Conservation (phyloP, 2,113 vertebrate genomes). For the Dicentrarchus labrax region DNA sequence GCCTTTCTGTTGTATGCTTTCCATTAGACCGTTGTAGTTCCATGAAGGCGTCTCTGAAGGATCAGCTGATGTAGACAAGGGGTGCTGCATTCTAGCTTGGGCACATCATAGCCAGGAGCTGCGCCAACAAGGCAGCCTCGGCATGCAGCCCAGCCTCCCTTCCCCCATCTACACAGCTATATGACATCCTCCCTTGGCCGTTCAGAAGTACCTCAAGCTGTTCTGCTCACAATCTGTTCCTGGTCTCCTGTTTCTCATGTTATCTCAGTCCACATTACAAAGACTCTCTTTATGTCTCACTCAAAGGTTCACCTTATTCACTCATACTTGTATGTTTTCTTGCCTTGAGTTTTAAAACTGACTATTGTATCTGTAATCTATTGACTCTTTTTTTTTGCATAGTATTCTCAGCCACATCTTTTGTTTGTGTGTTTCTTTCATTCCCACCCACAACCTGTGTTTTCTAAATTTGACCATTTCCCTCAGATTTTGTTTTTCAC, state of each 20-base stretch:
- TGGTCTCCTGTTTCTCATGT: slow-evolving; percentile 56
- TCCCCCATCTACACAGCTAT: slow-evolving; percentile 51
- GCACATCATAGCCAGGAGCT: slow-evolving; percentile 73
- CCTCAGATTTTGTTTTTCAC: slow-evolving; percentile 21
- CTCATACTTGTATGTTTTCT: slow-evolving; percentile 25
- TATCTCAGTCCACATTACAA: slow-evolving; percentile 63
- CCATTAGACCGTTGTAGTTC: slow-evolving; percentile 38
- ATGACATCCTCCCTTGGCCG: slow-evolving; percentile 72
- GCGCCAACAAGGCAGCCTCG: slow-evolving; percentile 69
- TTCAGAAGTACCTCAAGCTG: slow-evolving; percentile 77
- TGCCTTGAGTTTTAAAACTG: slow-evolving; percentile 25
- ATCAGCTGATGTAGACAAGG: slow-evolving; percentile 74
- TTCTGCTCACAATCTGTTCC: slow-evolving; percentile 75
- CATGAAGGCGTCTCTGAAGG: slow-evolving; percentile 54
- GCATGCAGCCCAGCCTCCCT: slow-evolving; percentile 55
- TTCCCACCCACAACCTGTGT: slow-evolving; percentile 5
- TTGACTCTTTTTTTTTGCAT: background rate
- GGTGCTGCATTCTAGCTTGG: slow-evolving; percentile 70
- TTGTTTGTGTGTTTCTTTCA: slow-evolving; percentile 14
- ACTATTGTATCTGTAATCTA: slow-evolving; percentile 11
- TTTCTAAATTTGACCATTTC: slow-evolving; percentile 50
- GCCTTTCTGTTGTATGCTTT: slow-evolving; percentile 45
- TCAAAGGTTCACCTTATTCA: slow-evolving; percentile 29
- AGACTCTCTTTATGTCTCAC: slow-evolving; percentile 52
- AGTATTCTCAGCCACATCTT: slow-evolving; percentile 9